Conservation (phyloP, 2,797 vertebrate species). For the Pangasius macronema region DNA sequence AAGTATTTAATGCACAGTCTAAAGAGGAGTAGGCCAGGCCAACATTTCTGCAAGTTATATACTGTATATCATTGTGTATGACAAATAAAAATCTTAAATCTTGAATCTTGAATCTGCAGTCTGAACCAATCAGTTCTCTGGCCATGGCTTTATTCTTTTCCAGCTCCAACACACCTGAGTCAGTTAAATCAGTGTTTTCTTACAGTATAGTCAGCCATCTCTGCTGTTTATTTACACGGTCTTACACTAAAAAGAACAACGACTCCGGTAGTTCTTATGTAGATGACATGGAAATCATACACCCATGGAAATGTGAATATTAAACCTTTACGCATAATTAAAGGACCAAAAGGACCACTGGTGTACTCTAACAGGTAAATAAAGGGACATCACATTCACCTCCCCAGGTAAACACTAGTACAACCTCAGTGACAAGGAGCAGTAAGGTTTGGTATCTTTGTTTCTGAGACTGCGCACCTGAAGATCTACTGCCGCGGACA, state of each 20-base stretch:
- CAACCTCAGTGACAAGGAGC: not conserved
- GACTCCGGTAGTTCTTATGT: no score
- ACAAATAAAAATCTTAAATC: no score
- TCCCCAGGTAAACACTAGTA: not conserved
- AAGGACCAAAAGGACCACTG: no score
- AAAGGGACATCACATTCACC: not conserved
- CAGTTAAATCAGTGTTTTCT: not conserved
- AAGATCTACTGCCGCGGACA: not conserved
- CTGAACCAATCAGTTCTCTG: not conserved
- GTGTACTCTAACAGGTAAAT: not conserved
- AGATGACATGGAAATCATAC: no score
- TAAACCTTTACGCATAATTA: no score
- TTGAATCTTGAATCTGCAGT: not conserved
- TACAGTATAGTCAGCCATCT: slow-evolving; percentile 8
- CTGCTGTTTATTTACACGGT: no score
- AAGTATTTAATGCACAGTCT: no score
- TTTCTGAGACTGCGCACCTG: not conserved
- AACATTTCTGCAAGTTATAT: no score
- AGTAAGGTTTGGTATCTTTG: not conserved
- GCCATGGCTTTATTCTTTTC: not conserved
- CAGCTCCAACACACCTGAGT: not conserved
- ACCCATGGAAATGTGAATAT: not conserved
- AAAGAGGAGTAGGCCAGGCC: no score
- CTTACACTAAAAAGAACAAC: no score
- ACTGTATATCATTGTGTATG: no score